These are phyloP conservation scores for Nematolebias whitei DNA, from an alignment of 2,113 vertebrate species.

Conservation along the genomic window DNA sequence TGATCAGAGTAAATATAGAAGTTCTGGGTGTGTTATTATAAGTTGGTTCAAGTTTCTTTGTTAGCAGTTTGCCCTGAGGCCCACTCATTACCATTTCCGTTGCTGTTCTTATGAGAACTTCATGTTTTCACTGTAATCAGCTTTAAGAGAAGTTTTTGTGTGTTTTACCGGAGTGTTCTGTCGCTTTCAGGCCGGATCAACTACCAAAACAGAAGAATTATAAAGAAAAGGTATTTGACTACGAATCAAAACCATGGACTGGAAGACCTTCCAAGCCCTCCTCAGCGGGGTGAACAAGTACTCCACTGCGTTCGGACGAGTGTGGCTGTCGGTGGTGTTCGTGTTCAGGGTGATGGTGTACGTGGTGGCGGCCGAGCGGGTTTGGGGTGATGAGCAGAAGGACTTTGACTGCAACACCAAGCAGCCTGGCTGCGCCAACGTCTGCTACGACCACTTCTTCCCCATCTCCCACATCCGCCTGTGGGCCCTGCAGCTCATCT, in stretches of 20 bases:
- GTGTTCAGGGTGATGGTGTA: slow-evolving; percentile 88
- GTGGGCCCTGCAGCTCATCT: slow-evolving; percentile 84
- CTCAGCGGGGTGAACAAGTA: slow-evolving; percentile 89
- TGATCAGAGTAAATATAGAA: not conserved
- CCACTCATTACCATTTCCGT: not conserved
- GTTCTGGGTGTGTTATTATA: not conserved
- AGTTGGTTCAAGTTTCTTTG: slow-evolving; percentile 21
- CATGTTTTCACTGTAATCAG: not conserved
- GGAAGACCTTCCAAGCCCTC: slow-evolving; percentile 84
- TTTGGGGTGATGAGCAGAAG: slow-evolving; percentile 88
- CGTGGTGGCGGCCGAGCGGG: slow-evolving; percentile 85
- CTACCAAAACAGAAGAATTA: not conserved
- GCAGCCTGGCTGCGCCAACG: slow-evolving; percentile 87
- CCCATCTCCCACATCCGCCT: slow-evolving; percentile 84
- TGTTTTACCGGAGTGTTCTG: slow-evolving; percentile 6
- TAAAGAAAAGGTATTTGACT: slow-evolving; percentile 20
- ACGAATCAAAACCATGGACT: slow-evolving; percentile 80
- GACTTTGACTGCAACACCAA: slow-evolving; percentile 88
- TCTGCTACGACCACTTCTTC: slow-evolving; percentile 85
- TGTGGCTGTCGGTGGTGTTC: slow-evolving; percentile 90
- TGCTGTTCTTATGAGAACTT: not conserved
- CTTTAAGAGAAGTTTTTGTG: not conserved
- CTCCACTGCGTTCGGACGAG: slow-evolving; percentile 83
- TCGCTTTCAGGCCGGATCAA: slow-evolving; percentile 35
- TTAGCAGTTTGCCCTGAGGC: slow-evolving; percentile 5